Percentiles rank a stretch among this genome's conserved stretches.
These are phyloP conservation scores for Eupithecia centaureata DNA, from an alignment of 2,888 invertebrate species.

Conservation along the genomic window DNA sequence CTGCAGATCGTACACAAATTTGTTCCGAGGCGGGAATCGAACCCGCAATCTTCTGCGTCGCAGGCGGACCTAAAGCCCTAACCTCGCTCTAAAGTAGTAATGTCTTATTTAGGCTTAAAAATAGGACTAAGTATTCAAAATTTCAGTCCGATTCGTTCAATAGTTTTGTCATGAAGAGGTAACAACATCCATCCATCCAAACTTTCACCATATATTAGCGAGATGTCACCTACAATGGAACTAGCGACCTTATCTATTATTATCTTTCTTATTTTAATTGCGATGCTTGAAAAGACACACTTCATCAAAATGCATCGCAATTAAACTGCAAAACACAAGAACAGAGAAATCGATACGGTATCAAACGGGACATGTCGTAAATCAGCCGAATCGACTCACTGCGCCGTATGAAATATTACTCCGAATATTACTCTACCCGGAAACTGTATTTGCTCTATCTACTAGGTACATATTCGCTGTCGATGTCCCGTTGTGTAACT, in stretches of 20 bases:
- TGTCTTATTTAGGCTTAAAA: too few relatives aligned
- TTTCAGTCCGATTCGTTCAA: too few relatives aligned
- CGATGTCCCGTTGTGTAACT: background rate
- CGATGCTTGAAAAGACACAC: too few relatives aligned
- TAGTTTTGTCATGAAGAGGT: too few relatives aligned
- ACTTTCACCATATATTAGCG: background rate
- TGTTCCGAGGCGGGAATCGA: too few relatives aligned
- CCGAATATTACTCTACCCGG: slow-evolving; percentile 29
- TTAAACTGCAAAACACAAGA: slow-evolving; percentile 13
- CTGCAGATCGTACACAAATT: too few relatives aligned
- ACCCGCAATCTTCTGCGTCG: too few relatives aligned
- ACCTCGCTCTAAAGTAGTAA: too few relatives aligned
- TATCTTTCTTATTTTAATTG: too few relatives aligned
- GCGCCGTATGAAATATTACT: slow-evolving; percentile 20
- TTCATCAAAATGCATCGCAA: background rate
- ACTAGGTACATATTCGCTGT: background rate
- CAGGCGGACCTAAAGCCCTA: too few relatives aligned
- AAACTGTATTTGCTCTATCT: slow-evolving; percentile 5
- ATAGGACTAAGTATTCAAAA: too few relatives aligned
- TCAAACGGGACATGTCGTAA: slow-evolving; percentile 10
- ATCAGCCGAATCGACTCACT: background rate
- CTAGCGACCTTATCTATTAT: background rate
- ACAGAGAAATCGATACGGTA: slow-evolving; percentile 13
- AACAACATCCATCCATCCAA: too few relatives aligned
- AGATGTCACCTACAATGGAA: background rate